These are phyloP conservation scores for Excalfactoria chinensis DNA, from an alignment of 2,113 vertebrate species.

Conservation along the genomic window DNA sequence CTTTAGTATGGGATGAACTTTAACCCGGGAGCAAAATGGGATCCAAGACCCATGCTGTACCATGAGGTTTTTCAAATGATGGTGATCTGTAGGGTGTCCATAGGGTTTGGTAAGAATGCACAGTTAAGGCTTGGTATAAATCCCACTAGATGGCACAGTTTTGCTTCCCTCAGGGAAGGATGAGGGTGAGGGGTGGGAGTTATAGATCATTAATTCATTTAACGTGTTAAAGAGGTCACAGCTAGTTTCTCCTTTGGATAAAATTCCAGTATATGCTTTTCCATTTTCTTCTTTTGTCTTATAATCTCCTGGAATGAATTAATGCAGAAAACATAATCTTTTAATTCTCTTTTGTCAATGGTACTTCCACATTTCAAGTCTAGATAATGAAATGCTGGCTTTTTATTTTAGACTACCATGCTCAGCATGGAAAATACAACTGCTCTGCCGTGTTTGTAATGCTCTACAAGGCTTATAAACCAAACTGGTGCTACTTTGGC, in stretches of 20 bases:
- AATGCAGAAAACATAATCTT: neutral
- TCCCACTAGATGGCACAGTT: slow-evolving; percentile 53
- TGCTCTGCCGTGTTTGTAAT: neutral
- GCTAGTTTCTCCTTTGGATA: neutral
- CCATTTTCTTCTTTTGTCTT: slow-evolving; percentile 21
- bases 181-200: neutral
- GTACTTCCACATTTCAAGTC: neutral
- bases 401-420: neutral
- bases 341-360: neutral
- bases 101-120: fast-evolving
- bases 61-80: neutral
- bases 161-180: neutral
- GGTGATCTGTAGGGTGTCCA: fast-evolving
- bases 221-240: neutral
- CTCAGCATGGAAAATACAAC: neutral
- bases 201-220: neutral
- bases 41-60: neutral
- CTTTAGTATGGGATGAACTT: neutral
- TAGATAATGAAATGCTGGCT: neutral
- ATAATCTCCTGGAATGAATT: slow-evolving; percentile 9
- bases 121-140: no score
- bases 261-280: neutral
- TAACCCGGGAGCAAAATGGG: neutral
- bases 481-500: neutral
- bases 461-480: neutral